Conservation (phyloP, 2,797 vertebrate species). For the Peromyscus eremicus region DNA sequence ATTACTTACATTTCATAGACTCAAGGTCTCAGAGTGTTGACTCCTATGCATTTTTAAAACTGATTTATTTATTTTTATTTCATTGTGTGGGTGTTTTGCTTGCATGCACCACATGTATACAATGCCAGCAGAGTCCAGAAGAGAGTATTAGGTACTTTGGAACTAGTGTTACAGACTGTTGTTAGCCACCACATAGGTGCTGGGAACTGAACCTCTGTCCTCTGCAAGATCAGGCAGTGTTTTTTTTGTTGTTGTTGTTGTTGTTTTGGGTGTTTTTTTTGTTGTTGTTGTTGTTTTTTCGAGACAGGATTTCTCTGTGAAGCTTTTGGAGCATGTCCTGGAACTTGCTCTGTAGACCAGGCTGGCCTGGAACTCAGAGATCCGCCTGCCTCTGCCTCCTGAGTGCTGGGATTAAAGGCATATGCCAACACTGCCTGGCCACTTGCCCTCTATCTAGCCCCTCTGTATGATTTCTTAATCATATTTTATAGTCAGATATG, state of each 20-base stretch:
- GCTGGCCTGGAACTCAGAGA: too few species aligned
- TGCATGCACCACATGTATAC: background rate
- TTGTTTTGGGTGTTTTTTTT: too few species aligned
- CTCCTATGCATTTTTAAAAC: background rate
- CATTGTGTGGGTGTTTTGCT: background rate
- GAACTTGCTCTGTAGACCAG: too few species aligned
- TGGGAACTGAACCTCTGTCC: background rate
- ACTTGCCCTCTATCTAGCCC: too few species aligned
- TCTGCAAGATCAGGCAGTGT: background rate
- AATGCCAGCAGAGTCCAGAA: background rate
- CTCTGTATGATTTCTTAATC: conserved; percentile 24
- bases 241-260: background rate
- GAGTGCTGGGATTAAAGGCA: too few species aligned
- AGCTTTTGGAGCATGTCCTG: too few species aligned
- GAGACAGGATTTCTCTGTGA: too few species aligned
- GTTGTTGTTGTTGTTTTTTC: too few species aligned
- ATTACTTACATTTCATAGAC: conserved; percentile 26
- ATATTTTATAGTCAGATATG: conserved; percentile 55
- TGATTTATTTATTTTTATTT: background rate
- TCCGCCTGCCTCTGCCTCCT: too few species aligned
- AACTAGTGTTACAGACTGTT: background rate
- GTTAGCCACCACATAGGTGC: background rate
- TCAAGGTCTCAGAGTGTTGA: conserved; percentile 37
- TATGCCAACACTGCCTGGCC: too few species aligned
- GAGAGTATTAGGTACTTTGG: background rate